Conservation (phyloP, 2,113 vertebrate genomes). For the Sphyrna mokarran region DNA sequence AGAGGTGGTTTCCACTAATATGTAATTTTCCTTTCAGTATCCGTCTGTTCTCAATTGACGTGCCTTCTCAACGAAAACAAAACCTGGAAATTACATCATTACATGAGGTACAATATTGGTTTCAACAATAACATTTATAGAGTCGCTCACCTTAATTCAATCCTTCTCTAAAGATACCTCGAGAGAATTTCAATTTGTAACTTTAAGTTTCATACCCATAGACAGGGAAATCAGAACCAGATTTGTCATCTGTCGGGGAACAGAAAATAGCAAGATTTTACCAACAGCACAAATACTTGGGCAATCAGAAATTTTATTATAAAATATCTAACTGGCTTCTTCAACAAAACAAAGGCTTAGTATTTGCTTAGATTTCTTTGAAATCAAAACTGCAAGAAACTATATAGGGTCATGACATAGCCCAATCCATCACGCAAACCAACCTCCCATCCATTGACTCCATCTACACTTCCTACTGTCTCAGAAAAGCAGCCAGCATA, state of each 20-base stretch:
- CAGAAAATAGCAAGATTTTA: not conserved
- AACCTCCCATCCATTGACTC: too few species aligned
- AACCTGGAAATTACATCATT: not conserved
- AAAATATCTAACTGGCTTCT: not conserved
- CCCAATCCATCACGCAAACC: too few species aligned
- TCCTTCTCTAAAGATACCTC: not conserved
- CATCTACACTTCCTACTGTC: too few species aligned
- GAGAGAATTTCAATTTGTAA: conserved; percentile 31
- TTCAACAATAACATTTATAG: conserved; percentile 16
- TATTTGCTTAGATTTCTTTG: not conserved
- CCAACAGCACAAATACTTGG: not conserved
- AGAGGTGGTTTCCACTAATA: not conserved
- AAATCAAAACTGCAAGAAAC: not conserved
- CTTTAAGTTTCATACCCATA: not conserved
- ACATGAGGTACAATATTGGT: conserved; percentile 12
- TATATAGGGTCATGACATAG: too few species aligned
- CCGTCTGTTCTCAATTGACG: not conserved
- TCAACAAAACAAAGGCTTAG: not conserved
- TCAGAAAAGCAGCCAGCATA: too few species aligned
- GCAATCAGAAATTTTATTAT: not conserved
- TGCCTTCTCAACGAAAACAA: not conserved
- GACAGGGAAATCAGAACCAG: conserved; percentile 6
- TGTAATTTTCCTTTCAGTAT: not conserved
- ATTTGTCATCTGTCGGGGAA: not conserved
- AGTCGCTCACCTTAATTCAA: conserved; percentile 3